Evolutionary conservation across 2,797 vertebrate species (phyloP), one percentile per base, ranked within the genome.

Genomic region (Pseudocheirus occidentalis): DNA sequence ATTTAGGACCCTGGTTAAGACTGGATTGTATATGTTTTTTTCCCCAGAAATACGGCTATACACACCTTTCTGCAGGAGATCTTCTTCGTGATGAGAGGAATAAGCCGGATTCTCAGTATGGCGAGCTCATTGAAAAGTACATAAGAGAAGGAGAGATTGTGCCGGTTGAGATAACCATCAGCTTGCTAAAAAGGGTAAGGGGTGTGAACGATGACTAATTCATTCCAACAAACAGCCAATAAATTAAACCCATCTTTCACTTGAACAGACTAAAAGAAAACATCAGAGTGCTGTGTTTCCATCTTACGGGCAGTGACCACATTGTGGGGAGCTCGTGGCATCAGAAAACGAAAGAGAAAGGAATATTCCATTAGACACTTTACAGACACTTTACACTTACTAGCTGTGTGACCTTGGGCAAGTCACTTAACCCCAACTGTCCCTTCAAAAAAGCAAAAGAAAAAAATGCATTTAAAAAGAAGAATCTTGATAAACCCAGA

Each of bases 71-170:
- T 90, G 99, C 99, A 9, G 99, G 99, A 56, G 99, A 99, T 98
- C 98, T 99, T 92, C 99, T 99, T 96, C 99, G 99, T 95, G 99
- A 99, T 29, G 99, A 99, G 98, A 99, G 99, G 90, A 99, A 99
- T 59, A 99, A 99, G 95, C 98, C 99, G 31, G 99, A 98, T 54
- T 99, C 99, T 0, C 98, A 99, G 97, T 99, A 96, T 34, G 99
- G 99, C 94, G 99, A 99, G 97, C 99, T 99, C 96, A 99, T 99
- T 94, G 99, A 99, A 98, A 99, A 89, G 98, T 99, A 99, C 98
- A 99, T 99, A 97, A 99, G 99, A 97, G 99, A 99, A 62, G 99
- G 99, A 89, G 99, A 99, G 98, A 99, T 99, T 1, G 99, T 99
- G 53, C 99, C 99, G 0, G 99, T 99, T 96, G 99, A 99, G 97